Base-by-base conservation (phyloP, 1,140 invertebrate species). In the Zelostemma sp. region DNA sequence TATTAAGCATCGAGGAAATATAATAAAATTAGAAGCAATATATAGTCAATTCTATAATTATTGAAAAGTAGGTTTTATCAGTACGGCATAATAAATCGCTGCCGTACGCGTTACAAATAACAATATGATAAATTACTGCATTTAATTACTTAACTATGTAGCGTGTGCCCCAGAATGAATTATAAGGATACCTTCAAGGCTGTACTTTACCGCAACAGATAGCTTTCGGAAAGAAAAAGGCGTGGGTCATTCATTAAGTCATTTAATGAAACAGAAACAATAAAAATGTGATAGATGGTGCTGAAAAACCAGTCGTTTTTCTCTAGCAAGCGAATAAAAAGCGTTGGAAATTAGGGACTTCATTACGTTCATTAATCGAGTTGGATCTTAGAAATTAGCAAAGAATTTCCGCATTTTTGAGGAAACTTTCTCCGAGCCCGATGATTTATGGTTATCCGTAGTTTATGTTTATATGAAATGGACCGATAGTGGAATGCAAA, bases 91-190 rank as follows among this genome's bases (percentile, higher is more conserved):
- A 9, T 35, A 35, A 35, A n/a, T 35, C n/a, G 11, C 33, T 1
- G 6, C n/a, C 5, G 11, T 35, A n/a, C 33, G n/a, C n/a, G 28
- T 31, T 28, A 41, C 6, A 3, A 38, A 35, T 38, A 31, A 45
- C 14, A 47, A 43, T 41, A 60, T 45, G 21, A 28, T 56, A 50
- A 54, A 59, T 58, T 19, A 8, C 45, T 6, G 38, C 46, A 48
- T 63, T 49, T 48, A 48, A 49, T 55, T 28, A 48, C 47, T 55
- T 56, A 21, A 41, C 21, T 12, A 40, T 14, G 33, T 38, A 25
- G 46, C 47, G 18, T 51, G 11, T 53, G 35, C 35, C 28, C 31
- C 9, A 31, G 8, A 49, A 43, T 49, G 21, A 56, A 49, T 31
- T 55, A 49, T 53, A 35, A 15, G 18, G 47, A 19, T 45, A 16